These are phyloP conservation scores for Syrphus vitripennis DNA, from an alignment of 2,888 invertebrate genomes.

Conservation along the genomic window DNA sequence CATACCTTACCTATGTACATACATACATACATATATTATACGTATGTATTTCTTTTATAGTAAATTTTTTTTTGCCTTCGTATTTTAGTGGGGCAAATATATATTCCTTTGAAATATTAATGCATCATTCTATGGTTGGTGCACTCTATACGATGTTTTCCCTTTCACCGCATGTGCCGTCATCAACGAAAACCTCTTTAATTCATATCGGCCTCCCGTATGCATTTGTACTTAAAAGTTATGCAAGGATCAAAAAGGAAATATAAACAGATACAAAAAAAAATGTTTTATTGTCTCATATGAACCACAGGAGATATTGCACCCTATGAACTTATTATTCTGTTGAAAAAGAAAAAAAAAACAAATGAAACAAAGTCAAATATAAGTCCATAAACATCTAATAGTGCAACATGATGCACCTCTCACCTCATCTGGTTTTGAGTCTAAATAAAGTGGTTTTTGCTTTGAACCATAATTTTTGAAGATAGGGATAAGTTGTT, in stretches of 20 bases:
- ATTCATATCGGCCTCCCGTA: slow-evolving; percentile 45
- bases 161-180: background rate
- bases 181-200: slow-evolving; percentile 28
- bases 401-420: background rate
- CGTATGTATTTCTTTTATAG: slow-evolving; percentile 8
- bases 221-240: slow-evolving; percentile 16
- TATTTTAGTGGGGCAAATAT: slow-evolving; percentile 67
- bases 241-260: slow-evolving; percentile 39
- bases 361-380: background rate
- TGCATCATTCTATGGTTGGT: slow-evolving; percentile 52
- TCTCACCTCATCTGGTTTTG: background rate
- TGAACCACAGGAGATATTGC: background rate
- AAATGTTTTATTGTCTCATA: slow-evolving; percentile 29
- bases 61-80: background rate
- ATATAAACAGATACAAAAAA: slow-evolving; percentile 1
- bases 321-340: slow-evolving; percentile 4
- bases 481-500: background rate
- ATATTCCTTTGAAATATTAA: slow-evolving; percentile 70
- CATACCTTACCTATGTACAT: background rate
- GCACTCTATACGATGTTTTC: slow-evolving; percentile 38
- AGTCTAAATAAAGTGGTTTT: background rate
- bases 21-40: background rate
- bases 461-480: background rate
- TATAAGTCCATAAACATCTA: background rate
- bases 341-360: slow-evolving; percentile 1